Percentiles rank a stretch among this genome's conserved stretches.
phyloP scores from a whole-genome alignment of 92 coral and sea anemone species.

The Palythoa caribaeorum region DNA sequence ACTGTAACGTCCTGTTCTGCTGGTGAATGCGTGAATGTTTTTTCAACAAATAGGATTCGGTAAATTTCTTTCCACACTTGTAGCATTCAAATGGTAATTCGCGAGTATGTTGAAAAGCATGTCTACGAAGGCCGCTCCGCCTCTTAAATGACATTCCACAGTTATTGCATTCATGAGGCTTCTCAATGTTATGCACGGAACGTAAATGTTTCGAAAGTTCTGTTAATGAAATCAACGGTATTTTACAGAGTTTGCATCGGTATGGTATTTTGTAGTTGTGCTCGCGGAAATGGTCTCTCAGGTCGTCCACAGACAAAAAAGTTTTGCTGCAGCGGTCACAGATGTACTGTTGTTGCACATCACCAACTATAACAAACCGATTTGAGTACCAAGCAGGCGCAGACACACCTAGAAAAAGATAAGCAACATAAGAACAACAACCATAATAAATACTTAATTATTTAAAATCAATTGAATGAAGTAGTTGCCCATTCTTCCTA shows the following conservation, averaged over 20 bases:
- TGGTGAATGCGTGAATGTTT: not conserved
- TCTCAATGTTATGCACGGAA: conserved; percentile 14
- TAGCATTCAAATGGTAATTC: conserved; percentile 5
- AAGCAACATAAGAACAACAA: no score
- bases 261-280: conserved; percentile 25
- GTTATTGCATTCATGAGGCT: conserved; percentile 7
- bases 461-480: no score
- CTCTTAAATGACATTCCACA: conserved; percentile 27
- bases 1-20: not conserved
- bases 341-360: not conserved
- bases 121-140: conserved; percentile 21
- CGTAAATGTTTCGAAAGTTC: conserved; percentile 26
- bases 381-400: conserved; percentile 4
- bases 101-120: not conserved
- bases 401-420: not conserved
- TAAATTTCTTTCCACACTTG: conserved; percentile 19
- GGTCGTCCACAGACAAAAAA: not conserved
- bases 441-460: no score
- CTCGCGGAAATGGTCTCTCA: conserved; percentile 22
- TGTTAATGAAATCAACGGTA: not conserved
- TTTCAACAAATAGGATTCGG: not conserved
- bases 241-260: conserved; percentile 24
- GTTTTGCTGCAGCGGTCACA: conserved; percentile 9
- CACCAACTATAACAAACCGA: conserved; percentile 15
- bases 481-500: no score